Evolutionary conservation across 2,113 vertebrate genomes (phyloP).

Genomic region (Caranx ignobilis): DNA sequence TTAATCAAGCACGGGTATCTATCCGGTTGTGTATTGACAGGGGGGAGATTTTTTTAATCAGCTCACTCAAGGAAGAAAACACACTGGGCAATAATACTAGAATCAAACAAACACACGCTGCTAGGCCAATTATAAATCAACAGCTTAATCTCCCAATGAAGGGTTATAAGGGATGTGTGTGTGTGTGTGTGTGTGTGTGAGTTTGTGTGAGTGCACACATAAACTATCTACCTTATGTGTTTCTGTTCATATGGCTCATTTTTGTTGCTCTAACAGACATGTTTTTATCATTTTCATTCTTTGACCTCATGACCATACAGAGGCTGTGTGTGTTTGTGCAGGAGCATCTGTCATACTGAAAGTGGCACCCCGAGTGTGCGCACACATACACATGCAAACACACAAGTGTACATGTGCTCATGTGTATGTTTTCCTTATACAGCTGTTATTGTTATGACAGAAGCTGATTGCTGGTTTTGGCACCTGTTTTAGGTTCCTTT

Average conservation of each 20-base stretch:
- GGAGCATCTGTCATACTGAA: constrained; percentile 25
- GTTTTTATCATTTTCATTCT: constrained; percentile 23
- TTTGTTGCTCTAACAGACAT: constrained; percentile 4
- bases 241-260: neutral
- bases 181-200: neutral
- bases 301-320: neutral
- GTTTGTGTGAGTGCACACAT: constrained; percentile 1
- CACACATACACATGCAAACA: constrained; percentile 9
- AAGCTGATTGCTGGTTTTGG: constrained; percentile 32
- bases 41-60: constrained; percentile 72
- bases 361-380: neutral
- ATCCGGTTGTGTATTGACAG: constrained; percentile 53
- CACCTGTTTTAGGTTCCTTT: constrained; percentile 64
- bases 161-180: constrained; percentile 14
- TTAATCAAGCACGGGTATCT: constrained; percentile 71
- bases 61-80: constrained; percentile 71
- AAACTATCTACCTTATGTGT: too few species aligned
- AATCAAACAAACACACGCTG: constrained; percentile 62
- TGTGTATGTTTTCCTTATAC: constrained; percentile 30
- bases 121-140: constrained; percentile 69
- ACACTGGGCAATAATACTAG: constrained; percentile 50
- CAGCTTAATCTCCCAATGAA: constrained; percentile 51
- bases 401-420: neutral
- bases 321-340: constrained; percentile 30
- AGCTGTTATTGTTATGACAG: constrained; percentile 72